Percentiles rank a stretch among this genome's conserved stretches.
These are phyloP conservation scores for Nymphalis urticae DNA, from an alignment of 2,888 invertebrate genomes.

Conservation along the genomic window DNA sequence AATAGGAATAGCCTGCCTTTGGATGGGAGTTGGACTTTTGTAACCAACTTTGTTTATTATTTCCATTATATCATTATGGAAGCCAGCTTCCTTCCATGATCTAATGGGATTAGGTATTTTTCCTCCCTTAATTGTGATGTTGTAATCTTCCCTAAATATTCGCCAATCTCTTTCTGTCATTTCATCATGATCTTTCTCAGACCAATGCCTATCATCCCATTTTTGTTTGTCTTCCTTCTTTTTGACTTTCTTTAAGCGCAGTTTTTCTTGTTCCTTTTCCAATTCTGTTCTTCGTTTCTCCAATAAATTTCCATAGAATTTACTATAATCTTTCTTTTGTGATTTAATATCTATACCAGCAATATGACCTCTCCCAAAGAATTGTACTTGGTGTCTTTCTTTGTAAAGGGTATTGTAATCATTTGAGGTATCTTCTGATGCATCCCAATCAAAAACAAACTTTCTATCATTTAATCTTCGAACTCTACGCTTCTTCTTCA, in stretches of 20 bases:
- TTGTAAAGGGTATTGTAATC: conserved; percentile 99
- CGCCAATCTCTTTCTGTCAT: conserved; percentile 99
- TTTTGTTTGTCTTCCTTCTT: conserved; percentile 98
- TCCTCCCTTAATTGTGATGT: conserved; percentile 98
- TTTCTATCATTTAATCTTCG: conserved; percentile 97
- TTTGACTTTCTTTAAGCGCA: conserved; percentile 94
- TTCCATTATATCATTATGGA: conserved; percentile 94
- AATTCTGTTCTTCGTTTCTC: conserved; percentile 97
- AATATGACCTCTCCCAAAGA: conserved; percentile 98
- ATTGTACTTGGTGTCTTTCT: conserved; percentile 97
- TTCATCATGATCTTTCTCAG: conserved; percentile 94
- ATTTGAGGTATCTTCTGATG: conserved; percentile 97
- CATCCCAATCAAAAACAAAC: conserved; percentile 99
- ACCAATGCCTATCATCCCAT: conserved; percentile 99
- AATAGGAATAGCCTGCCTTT: conserved; percentile 99
- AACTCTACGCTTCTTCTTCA: conserved; percentile 95
- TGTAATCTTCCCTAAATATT: conserved; percentile 99
- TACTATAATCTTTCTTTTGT: conserved; percentile 96
- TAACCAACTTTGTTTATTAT: conserved; percentile 97
- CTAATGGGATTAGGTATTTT: conserved; percentile 97
- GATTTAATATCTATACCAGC: conserved; percentile 99
- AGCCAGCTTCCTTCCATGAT: conserved; percentile 95
- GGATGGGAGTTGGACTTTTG: conserved; percentile 99
- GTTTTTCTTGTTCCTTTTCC: conserved; percentile 97
- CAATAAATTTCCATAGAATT: conserved; percentile 97